Percentiles rank a stretch among this genome's conserved stretches.
These are phyloP conservation scores for Penaeus chinensis DNA, from an alignment of 1,140 invertebrate species.

Conservation along the genomic window DNA sequence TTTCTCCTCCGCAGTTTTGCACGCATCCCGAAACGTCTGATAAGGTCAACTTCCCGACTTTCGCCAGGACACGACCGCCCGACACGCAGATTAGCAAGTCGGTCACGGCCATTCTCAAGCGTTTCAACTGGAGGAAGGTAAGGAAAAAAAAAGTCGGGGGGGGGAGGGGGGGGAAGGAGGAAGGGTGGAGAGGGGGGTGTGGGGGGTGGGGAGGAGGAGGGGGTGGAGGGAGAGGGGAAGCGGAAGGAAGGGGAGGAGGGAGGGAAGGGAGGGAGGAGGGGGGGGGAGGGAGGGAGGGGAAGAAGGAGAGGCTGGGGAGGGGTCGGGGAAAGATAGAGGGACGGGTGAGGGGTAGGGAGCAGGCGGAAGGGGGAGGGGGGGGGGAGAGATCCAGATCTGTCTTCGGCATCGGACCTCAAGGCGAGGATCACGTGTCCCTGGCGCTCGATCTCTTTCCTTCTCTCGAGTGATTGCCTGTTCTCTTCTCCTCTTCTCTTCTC, in stretches of 20 bases:
- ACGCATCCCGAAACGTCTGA: slow-evolving; percentile 87
- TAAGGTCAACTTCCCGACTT: slow-evolving; percentile 89
- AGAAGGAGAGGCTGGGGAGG: neutral
- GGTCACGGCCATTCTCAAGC: slow-evolving; percentile 81
- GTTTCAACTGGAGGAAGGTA: slow-evolving; percentile 74
- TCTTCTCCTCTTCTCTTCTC: too few species aligned
- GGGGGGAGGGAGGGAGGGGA: neutral
- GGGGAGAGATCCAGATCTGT: too few species aligned
- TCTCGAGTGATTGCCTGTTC: too few species aligned
- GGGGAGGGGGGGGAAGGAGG: neutral
- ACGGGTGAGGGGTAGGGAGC: neutral
- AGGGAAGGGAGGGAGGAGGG: too few species aligned
- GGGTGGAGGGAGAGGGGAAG: neutral
- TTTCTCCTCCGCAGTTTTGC: slow-evolving; percentile 78
- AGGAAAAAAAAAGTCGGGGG: neutral
- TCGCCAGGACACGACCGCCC: slow-evolving; percentile 90
- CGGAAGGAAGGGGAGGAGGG: too few species aligned
- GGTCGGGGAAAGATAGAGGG: neutral
- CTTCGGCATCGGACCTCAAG: too few species aligned
- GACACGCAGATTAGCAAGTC: slow-evolving; percentile 93
- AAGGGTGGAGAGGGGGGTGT: neutral
- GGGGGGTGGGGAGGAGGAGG: neutral
- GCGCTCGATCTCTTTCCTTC: too few species aligned
- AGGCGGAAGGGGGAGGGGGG: neutral
- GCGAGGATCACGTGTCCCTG: too few species aligned